Percentiles rank a stretch among this genome's conserved stretches.
phyloP scores from a whole-genome alignment of 2,113 vertebrate genomes.

The Eclectus roratus region DNA sequence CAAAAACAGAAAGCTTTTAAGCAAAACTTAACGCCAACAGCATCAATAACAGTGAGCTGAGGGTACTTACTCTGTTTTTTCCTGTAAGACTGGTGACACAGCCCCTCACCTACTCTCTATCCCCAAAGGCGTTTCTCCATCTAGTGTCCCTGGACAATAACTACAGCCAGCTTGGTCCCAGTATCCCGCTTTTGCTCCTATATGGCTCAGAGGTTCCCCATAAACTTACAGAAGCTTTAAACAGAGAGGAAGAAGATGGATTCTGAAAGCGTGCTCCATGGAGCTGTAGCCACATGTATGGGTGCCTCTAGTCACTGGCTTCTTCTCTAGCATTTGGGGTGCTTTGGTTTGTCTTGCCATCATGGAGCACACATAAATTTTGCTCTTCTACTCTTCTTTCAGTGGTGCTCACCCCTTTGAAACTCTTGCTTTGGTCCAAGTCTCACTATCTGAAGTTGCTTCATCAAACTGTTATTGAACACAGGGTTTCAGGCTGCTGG shows the following conservation, averaged over 20 bases:
- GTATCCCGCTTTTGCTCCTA: neutral
- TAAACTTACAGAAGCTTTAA: neutral
- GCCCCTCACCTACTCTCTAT: neutral
- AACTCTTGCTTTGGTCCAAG: neutral
- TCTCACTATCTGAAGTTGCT: neutral
- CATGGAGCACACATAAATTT: neutral
- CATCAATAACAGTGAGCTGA: conserved; percentile 40
- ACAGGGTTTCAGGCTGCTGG: neutral
- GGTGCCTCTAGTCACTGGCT: neutral
- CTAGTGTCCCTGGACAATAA: conserved; percentile 56
- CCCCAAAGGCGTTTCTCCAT: conserved; percentile 43
- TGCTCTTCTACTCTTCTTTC: neutral
- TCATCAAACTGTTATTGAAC: neutral
- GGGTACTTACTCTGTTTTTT: neutral
- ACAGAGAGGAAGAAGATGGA: neutral
- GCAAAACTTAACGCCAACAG: conserved; percentile 58
- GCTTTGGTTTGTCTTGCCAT: neutral
- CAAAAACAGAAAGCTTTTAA: conserved; percentile 59
- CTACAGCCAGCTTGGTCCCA: neutral
- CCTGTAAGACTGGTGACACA: neutral
- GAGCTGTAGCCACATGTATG: neutral
- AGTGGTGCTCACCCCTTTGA: neutral
- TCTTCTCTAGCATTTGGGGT: neutral
- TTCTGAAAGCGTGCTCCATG: neutral
- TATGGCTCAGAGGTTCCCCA: neutral